Base-by-base conservation (phyloP, 2,113 vertebrate species). In the Arizona elegans region DNA sequence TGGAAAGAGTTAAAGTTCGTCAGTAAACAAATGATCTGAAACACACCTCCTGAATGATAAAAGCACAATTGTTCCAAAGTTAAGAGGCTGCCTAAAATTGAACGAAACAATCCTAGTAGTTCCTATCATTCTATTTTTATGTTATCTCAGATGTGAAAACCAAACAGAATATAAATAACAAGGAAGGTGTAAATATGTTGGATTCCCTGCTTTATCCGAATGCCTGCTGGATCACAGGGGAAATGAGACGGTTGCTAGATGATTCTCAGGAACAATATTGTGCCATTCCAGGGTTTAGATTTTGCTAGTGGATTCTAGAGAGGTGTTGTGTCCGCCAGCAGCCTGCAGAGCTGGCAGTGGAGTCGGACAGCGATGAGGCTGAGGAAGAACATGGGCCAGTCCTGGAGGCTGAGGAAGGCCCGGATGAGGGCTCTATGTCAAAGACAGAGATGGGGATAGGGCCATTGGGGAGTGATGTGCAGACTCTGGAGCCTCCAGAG, bases 1-100 rank as follows among this genome's bases (percentile, higher is more conserved):
- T 93, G 88, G 95, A 91, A 50, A 50, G 26, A 65, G 91, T n/a
- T n/a, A n/a, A n/a, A 86, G 87, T 95, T 96, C 86, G 53, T 62
- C 59, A 62, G 3, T 29, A 62, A 62, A 62, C 26, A 29, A 62
- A 62, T 29, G 56, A 8, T 58, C 56, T 58, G 56, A 58, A 58
- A 23, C 38, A 58, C 56, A 58, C 26, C 29, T 9, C 10, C 62
- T 50, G 88, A 53, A 92, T 93, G 93, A 91, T 15, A 21, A 65
- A 65, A 91, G 62, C 88, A 0, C 1, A 0, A 4, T 59, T 88
- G 47, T 92, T 50, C 90, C 94, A 91, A 93, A 2, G 38, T 52
- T 85, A 88, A 88, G 1, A 89, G 5, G 50, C 91, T 0, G 87
- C 56, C 88, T 94, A 29, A 0, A 0, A 93, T 52, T 92, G 62